Evolutionary conservation across 2,888 invertebrate species (phyloP).

Genomic region (Coelogynopora nodosa): DNA sequence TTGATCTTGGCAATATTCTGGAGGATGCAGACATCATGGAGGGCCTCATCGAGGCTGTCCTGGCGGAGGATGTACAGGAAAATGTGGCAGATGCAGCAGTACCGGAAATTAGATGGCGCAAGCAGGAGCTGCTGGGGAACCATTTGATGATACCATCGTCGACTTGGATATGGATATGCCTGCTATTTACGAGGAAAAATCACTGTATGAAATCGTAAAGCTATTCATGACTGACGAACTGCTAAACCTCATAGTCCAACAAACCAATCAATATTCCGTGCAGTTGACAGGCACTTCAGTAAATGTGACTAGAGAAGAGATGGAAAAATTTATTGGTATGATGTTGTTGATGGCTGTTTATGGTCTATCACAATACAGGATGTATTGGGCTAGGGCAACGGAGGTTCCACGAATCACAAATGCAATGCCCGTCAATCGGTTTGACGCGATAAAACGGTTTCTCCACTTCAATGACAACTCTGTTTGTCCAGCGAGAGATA

Average conservation of each 20-base stretch:
- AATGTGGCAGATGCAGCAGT: not conserved
- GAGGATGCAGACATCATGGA: not conserved
- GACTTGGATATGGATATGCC: not conserved
- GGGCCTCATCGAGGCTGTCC: not conserved
- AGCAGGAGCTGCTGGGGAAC: not conserved
- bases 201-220: conserved; percentile 14
- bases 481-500: conserved; percentile 17
- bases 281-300: conserved; percentile 4
- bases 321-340: conserved; percentile 31
- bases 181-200: not conserved
- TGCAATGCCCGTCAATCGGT: conserved; percentile 26
- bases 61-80: not conserved
- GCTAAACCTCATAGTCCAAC: not conserved
- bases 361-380: conserved; percentile 24
- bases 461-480: conserved; percentile 48
- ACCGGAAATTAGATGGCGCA: not conserved
- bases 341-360: not conserved
- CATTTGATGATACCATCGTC: not conserved
- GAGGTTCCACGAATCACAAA: not conserved
- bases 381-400: conserved; percentile 22
- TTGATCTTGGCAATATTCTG: not conserved
- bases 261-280: not conserved
- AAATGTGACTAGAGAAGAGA: not conserved
- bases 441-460: conserved; percentile 41
- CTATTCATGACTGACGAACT: conserved; percentile 18